A percentile compares a stretch with the other conserved stretches of the same genome.
These are phyloP conservation scores for Thalpophila matura DNA, from an alignment of 2,888 invertebrate genomes.

Conservation along the genomic window DNA sequence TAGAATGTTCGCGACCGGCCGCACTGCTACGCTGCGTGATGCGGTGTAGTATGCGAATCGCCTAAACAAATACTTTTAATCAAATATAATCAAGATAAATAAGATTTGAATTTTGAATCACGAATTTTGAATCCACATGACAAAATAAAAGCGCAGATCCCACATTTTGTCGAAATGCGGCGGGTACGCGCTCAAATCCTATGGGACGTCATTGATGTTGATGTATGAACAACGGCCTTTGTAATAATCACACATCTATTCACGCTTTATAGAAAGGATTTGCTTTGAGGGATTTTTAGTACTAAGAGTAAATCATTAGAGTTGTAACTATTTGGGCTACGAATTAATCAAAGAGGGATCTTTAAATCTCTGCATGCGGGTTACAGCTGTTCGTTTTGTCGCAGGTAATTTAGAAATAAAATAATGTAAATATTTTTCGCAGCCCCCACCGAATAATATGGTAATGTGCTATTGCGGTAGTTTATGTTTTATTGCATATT, in stretches of 20 bases:
- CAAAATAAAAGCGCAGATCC: background rate
- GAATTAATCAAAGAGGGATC: constrained; percentile 27
- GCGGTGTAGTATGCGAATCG: no score
- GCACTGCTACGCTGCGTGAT: no score
- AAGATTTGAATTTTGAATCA: no score
- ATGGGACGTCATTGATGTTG: background rate
- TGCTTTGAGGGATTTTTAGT: constrained; percentile 21
- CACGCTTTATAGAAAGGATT: constrained; percentile 21
- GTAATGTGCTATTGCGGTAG: no score
- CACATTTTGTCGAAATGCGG: background rate
- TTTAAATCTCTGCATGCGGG: constrained; percentile 10
- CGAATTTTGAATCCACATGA: no score
- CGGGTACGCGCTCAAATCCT: background rate
- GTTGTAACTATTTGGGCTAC: constrained; percentile 12
- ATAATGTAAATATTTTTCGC: no score
- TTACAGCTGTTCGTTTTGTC: background rate
- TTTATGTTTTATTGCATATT: no score
- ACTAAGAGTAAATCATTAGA: constrained; percentile 28
- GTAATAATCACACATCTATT: constrained; percentile 3
- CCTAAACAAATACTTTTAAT: no score
- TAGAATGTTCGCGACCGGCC: no score
- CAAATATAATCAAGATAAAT: no score
- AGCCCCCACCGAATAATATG: no score
- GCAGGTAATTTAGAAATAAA: background rate
- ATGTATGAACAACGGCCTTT: background rate